Base-by-base conservation (phyloP, 2,888 invertebrate species). In the Hymenopus coronatus region DNA sequence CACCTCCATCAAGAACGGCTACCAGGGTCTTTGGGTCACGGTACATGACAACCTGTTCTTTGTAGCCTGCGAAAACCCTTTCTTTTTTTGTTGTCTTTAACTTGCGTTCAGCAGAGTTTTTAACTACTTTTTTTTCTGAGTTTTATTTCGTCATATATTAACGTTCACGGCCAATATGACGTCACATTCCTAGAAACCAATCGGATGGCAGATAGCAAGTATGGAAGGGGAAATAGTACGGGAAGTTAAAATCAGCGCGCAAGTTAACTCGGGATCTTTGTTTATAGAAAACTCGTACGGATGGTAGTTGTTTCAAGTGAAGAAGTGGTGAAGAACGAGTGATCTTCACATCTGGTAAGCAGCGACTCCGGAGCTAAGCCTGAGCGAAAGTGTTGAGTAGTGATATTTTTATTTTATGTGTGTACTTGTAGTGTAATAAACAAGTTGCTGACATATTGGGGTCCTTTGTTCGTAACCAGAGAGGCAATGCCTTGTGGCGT, bases 211-310 rank as follows among this genome's bases (percentile, higher is more conserved):
- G 85, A 85, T 46, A 46, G 27, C 6, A n/a, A 27, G 15, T 8
- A 28, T 85, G 85, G 85, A 46, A 85, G 85, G 85, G 85, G 85
- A n/a, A 85, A 85, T 33, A 28, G n/a, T 46, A 85, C 54, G 46
- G 85, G 85, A 27, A 40, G 85, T 85, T 85, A 85, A 85, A 85
- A 85, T 85, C 85, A 85, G 85, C 85, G 85, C 46, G 54, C 54
- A 85, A 85, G 85, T 54, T 85, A 54, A 85, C 27, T 54, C 46
- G 25, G 4, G 85, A 46, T 85, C 85, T 85, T 85, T 85, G 46
- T 85, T 85, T 46, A 46, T 46, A 46, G 7, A 27, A 70, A 70
- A 70, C 54, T 70, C 54, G 54, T 70, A 70, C 54, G 20, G 54
- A 70, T 70, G 54, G 54, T 70, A 70, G 54, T 70, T 15, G 54